Evolutionary conservation across 2,888 invertebrate genomes (phyloP), one percentile per base, ranked within the genome.

Genomic region (Gasteruption jaculator): DNA sequence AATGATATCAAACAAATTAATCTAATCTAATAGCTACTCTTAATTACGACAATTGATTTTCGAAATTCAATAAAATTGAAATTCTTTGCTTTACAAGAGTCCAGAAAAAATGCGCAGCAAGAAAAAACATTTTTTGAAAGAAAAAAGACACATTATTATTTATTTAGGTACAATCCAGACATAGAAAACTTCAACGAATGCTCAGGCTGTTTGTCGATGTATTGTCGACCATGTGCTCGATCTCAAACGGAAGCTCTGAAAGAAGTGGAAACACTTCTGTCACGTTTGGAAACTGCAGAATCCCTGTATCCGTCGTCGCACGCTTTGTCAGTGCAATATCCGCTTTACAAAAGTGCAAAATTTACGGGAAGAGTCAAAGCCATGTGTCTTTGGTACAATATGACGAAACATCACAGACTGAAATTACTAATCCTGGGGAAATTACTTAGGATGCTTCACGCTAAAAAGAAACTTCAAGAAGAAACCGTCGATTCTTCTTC

Each of bases 351-450:
- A 45, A 80, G 81, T 43, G 65, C 75, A 1, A 75, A 76, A 41
- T 86, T 90, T 58, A 77, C 78, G 19, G 77, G 78, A 37, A 74
- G 84, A 56, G 76, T 86, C 7, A 84, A 85, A 74, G 85, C 91
- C 8, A 83, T 94, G 80, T 91, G 89, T 60, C 75, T 92, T 3
- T 95, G 94, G 93, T 87, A 86, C 69, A 95, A 94, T 71, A 85
- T 89, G 65, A 88, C 89, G 1, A 80, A 82, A 54, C 88, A 91
- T 68, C 83, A 92, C 68, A 80, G 87, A 35, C 75, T 91, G 38
- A 91, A 89, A 70, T 73, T 94, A 51, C 75, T 85, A 46, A 82
- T 88, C 46, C 72, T 89, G 57, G 82, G 85, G 0, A 80, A 81
- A 62, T 75, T 88, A 57, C 65, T 87, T 48, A 74, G 65, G 66